Percentiles rank a stretch among this genome's conserved stretches.
Conservation (phyloP, 2,113 vertebrate genomes). For the Pachyramphus minor region DNA sequence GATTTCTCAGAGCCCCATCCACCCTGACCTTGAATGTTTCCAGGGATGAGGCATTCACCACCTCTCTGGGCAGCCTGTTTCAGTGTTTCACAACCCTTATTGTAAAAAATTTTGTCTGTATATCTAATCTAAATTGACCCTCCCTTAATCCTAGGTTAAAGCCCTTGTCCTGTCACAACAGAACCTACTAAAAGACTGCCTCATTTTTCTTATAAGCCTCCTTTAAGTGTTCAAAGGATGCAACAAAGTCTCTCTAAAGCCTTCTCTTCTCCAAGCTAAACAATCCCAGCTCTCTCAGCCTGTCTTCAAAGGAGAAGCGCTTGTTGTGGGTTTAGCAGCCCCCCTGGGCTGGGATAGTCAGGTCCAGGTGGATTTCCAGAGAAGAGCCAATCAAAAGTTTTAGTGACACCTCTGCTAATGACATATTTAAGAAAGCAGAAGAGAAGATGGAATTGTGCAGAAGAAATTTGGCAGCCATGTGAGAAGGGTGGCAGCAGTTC, state of each 20-base stretch:
- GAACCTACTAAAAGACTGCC: not conserved
- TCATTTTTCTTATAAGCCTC: not conserved
- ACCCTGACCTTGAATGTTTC: not conserved
- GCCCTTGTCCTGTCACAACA: not conserved
- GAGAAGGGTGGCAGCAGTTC: no score
- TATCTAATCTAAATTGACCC: not conserved
- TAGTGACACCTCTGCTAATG: no score
- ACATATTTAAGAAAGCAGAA: no score
- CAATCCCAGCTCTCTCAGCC: not conserved
- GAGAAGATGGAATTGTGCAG: no score
- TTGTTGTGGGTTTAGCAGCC: no score
- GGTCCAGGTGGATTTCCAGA: no score
- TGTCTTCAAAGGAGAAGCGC: not conserved
- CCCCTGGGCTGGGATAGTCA: no score
- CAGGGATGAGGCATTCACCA: not conserved
- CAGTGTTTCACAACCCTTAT: not conserved
- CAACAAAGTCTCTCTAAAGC: not conserved
- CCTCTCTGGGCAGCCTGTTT: not conserved
- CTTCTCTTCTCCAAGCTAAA: not conserved
- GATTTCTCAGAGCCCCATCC: not conserved
- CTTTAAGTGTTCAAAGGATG: not conserved
- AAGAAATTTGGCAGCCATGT: no score
- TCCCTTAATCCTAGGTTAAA: not conserved
- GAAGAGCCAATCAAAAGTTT: no score
- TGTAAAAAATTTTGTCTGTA: not conserved